A percentile compares a stretch with the other conserved stretches of the same genome.
Evolutionary conservation across 53 echinoderm and acorn worm species (phyloP).

Genomic region (Astropecten irregularis): DNA sequence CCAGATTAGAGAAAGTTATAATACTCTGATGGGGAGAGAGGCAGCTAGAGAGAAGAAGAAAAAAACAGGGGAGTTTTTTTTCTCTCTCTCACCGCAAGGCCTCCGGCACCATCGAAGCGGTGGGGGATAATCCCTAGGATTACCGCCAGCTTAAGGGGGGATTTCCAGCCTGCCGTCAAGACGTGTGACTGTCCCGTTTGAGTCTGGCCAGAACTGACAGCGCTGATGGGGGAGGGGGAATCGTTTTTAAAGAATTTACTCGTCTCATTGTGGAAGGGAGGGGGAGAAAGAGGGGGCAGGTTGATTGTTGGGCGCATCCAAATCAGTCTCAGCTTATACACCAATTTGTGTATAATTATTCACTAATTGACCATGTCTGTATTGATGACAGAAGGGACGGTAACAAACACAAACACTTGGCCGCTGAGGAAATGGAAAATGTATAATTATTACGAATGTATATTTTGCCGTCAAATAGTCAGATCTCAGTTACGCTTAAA

Average conservation of each 20-base stretch:
- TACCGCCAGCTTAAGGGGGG: slow-evolving; percentile 50
- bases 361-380: too few relatives aligned
- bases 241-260: neutral
- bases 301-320: too few relatives aligned
- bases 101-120: slow-evolving; percentile 32
- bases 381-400: too few relatives aligned
- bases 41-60: neutral
- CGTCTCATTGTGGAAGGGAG: slow-evolving; percentile 9
- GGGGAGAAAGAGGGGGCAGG: too few relatives aligned
- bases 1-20: neutral
- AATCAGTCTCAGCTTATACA: too few relatives aligned
- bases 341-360: too few relatives aligned
- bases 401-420: too few relatives aligned
- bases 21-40: neutral
- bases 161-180: slow-evolving; percentile 44
- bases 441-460: too few relatives aligned
- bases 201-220: slow-evolving; percentile 34
- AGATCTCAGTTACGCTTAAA: too few relatives aligned
- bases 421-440: too few relatives aligned
- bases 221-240: neutral
- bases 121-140: slow-evolving; percentile 37
- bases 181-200: slow-evolving; percentile 45
- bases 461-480: too few relatives aligned
- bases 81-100: neutral
- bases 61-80: neutral